phyloP scores from a whole-genome alignment of 1,140 invertebrate genomes.

The Teleopsis dalmanni region DNA sequence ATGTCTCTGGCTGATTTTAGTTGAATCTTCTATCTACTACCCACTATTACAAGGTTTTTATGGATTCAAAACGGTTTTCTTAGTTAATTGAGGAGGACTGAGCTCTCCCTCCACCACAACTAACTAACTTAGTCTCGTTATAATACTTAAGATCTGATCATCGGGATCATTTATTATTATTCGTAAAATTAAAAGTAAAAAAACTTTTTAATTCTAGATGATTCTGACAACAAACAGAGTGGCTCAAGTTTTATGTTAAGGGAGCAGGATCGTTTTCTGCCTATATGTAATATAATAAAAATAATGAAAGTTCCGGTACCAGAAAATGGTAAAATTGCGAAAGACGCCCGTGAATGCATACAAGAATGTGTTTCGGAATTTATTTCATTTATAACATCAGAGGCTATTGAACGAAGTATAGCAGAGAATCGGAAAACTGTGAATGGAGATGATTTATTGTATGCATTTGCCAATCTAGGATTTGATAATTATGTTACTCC shows the following conservation, averaged over 20 bases:
- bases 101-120: too few species aligned
- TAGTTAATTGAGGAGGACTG: too few species aligned
- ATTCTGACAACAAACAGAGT: conserved; percentile 31
- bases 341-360: conserved; percentile 98
- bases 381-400: conserved; percentile 98
- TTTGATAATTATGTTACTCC: conserved; percentile 99
- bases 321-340: conserved; percentile 94
- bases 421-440: conserved; percentile 99
- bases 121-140: too few species aligned
- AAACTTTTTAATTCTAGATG: too few species aligned
- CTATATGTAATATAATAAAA: conserved; percentile 97
- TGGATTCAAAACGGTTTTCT: too few species aligned
- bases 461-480: conserved; percentile 92
- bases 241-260: conserved; percentile 48
- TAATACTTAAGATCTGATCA: too few species aligned
- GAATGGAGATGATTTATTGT: conserved; percentile 96
- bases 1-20: too few species aligned
- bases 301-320: conserved; percentile 99
- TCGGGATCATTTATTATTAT: too few species aligned
- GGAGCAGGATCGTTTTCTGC: conserved; percentile 92
- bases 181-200: too few species aligned
- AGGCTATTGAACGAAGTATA: conserved; percentile 93
- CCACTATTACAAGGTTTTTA: too few species aligned
- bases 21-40: too few species aligned
- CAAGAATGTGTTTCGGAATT: conserved; percentile 99